phyloP scores from a whole-genome alignment of 2,888 invertebrate genomes.

The Cenopis cana region DNA sequence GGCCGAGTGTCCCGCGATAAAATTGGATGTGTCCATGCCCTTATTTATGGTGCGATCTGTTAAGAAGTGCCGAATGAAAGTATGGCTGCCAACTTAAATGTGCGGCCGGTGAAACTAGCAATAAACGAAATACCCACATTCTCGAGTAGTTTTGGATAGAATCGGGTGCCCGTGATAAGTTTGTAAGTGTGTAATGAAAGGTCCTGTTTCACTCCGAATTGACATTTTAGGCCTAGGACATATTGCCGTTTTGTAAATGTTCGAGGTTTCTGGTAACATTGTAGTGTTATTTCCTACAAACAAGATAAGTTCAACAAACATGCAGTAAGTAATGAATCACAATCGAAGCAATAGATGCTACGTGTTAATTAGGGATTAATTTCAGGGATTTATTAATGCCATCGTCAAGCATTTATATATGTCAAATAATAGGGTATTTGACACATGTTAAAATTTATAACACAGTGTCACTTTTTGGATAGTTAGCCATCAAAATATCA shows the following conservation, averaged over 20 bases:
- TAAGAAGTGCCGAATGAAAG: slow-evolving; percentile 44
- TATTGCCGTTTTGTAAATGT: slow-evolving; percentile 34
- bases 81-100: slow-evolving; percentile 30
- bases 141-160: slow-evolving; percentile 2
- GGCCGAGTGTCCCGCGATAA: slow-evolving; percentile 44
- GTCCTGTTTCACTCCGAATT: slow-evolving; percentile 38
- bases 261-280: not conserved
- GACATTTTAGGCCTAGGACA: slow-evolving; percentile 32
- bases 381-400: too few relatives aligned
- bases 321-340: not conserved
- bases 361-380: too few relatives aligned
- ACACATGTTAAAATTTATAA: too few relatives aligned
- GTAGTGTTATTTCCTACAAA: not conserved
- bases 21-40: slow-evolving; percentile 44
- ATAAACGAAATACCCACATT: not conserved
- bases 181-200: slow-evolving; percentile 41
- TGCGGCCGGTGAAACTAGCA: not conserved
- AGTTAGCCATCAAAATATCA: too few relatives aligned
- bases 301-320: not conserved
- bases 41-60: slow-evolving; percentile 44
- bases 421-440: too few relatives aligned
- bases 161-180: slow-evolving; percentile 17
- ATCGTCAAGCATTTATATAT: too few relatives aligned
- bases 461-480: too few relatives aligned
- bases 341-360: not conserved